A percentile compares a stretch with the other conserved stretches of the same genome.
These are phyloP conservation scores for Chorisops tibialis DNA, from an alignment of 2,888 invertebrate genomes.

Conservation along the genomic window DNA sequence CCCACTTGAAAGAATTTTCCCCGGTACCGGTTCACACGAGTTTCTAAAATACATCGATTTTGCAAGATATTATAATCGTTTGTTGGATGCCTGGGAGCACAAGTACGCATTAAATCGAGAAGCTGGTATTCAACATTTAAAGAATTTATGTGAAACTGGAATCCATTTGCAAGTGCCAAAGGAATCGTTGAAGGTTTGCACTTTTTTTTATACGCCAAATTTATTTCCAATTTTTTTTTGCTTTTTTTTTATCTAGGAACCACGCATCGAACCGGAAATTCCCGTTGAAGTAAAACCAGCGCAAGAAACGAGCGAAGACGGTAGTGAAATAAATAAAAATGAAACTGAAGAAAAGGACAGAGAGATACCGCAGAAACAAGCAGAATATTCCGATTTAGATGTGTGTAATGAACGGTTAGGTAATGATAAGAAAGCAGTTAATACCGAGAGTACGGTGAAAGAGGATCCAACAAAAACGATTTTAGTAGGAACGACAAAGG, in stretches of 20 bases:
- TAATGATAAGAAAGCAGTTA: too few relatives aligned
- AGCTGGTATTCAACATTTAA: conserved; percentile 59
- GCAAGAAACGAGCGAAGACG: too few relatives aligned
- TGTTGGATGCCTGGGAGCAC: conserved; percentile 89
- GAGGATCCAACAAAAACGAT: too few relatives aligned
- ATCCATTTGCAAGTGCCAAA: conserved; percentile 69
- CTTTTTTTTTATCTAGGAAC: conserved; percentile 4
- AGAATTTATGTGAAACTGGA: conserved; percentile 64
- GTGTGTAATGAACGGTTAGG: too few relatives aligned
- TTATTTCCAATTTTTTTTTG: not conserved
- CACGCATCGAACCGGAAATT: conserved; percentile 8
- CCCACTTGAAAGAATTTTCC: conserved; percentile 80
- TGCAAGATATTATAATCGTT: conserved; percentile 84
- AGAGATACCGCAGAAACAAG: too few relatives aligned
- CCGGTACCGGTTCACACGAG: conserved; percentile 66
- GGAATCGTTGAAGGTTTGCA: conserved; percentile 57
- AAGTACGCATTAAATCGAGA: conserved; percentile 63
- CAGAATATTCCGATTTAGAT: too few relatives aligned
- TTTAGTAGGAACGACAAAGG: too few relatives aligned
- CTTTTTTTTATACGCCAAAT: too few relatives aligned
- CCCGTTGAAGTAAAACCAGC: not conserved
- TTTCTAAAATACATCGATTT: conserved; percentile 80
- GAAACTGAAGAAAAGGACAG: too few relatives aligned
- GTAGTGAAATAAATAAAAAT: too few relatives aligned
- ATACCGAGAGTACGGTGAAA: too few relatives aligned